These are phyloP conservation scores for Jordanella pulchra DNA, from an alignment of 2,797 vertebrate genomes.

Conservation along the genomic window DNA sequence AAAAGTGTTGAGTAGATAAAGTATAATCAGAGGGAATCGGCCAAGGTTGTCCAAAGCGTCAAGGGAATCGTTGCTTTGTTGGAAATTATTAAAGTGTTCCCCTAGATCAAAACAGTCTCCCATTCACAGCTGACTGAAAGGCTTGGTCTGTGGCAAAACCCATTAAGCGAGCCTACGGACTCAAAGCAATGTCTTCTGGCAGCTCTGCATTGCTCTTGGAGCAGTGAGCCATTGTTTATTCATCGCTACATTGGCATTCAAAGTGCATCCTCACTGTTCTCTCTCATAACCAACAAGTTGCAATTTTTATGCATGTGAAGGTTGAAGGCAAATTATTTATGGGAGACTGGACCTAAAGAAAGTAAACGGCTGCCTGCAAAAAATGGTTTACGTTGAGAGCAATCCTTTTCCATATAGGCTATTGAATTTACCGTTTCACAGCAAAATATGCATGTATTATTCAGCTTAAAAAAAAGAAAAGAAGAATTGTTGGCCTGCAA, in stretches of 20 bases:
- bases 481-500: constrained; percentile 56
- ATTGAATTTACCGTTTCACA: constrained; percentile 70
- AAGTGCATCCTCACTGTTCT: constrained; percentile 74
- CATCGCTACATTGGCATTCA: constrained; percentile 81
- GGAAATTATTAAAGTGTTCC: constrained; percentile 64
- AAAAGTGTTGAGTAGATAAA: constrained; percentile 41
- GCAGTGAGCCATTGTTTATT: constrained; percentile 79
- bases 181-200: constrained; percentile 75
- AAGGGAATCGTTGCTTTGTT: constrained; percentile 65
- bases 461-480: constrained; percentile 59
- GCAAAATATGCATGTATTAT: constrained; percentile 76
- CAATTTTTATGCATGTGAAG: constrained; percentile 82
- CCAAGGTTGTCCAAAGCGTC: constrained; percentile 55
- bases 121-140: constrained; percentile 73
- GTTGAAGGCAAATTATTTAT: constrained; percentile 82
- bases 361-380: constrained; percentile 61
- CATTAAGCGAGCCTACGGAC: constrained; percentile 70
- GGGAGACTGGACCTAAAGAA: constrained; percentile 70
- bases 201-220: constrained; percentile 73
- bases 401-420: constrained; percentile 69
- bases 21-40: constrained; percentile 57
- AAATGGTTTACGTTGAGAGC: constrained; percentile 72
- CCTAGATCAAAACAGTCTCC: constrained; percentile 62
- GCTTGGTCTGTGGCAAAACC: constrained; percentile 68
- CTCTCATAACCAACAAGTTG: constrained; percentile 82